Conservation (phyloP, 2,797 vertebrate species). For the Chelidonichthys spinosus region DNA sequence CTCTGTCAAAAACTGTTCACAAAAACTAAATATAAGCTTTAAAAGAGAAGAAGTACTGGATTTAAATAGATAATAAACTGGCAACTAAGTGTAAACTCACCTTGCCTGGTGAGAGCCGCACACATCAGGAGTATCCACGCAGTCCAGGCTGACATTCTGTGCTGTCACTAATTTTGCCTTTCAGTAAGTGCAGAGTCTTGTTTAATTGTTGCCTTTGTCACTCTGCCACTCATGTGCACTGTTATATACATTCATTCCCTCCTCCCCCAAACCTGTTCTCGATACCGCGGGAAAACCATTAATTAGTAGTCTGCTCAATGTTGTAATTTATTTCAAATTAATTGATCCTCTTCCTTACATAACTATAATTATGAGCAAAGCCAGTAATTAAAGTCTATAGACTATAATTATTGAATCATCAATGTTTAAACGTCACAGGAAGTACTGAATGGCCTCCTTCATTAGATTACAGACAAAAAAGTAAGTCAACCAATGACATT, state of each 20-base stretch:
- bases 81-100: slow-evolving; percentile 24
- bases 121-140: slow-evolving; percentile 17
- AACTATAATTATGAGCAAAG: too few species aligned
- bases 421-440: too few species aligned
- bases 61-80: not conserved
- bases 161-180: rapidly evolving
- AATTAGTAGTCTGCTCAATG: too few species aligned
- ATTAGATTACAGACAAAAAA: too few species aligned
- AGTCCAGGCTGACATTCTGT: slow-evolving; percentile 34
- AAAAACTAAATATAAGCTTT: not conserved
- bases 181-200: rapidly evolving
- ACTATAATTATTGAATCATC: too few species aligned
- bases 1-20: not conserved
- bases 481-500: too few species aligned
- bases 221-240: rapidly evolving
- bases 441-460: too few species aligned
- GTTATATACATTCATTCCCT: not conserved
- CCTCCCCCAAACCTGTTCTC: too few species aligned
- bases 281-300: too few species aligned
- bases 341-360: too few species aligned
- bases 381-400: too few species aligned
- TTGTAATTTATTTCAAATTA: too few species aligned
- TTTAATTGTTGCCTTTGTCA: not conserved
- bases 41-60: not conserved
- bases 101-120: slow-evolving; percentile 22